Evolutionary conservation across 2,113 vertebrate species (phyloP), one percentile per base, ranked within the genome.

Genomic region (Rutilus rutilus): DNA sequence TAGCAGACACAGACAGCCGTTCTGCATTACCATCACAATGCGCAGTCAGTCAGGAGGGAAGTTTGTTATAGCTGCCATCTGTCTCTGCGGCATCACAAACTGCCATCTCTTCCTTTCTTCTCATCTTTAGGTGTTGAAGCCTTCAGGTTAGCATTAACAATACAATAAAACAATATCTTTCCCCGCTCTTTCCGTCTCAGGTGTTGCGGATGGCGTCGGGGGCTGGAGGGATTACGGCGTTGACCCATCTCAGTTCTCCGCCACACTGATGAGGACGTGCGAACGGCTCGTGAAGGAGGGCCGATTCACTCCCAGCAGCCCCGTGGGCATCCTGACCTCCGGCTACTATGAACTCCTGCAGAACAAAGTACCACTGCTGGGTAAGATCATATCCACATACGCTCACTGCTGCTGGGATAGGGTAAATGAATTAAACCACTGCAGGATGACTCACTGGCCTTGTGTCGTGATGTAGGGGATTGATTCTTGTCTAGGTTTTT

Each of bases 181-280:
- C 23, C 25, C 17, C 15, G 17, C 33, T 23, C 54, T 57, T 21
- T 85, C 17, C 82, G 25, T 88, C 80, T 75, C 87, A 99, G 98
- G 98, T 17, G 98, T 99, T 59, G 98, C 98, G 33, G 98, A 99
- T 91, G 98, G 98, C 0, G 98, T 99, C 0, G 98, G 98, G 23
- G 98, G 98, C 90, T 99, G 98, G 98, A 95, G 98, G 81, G 98
- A 99, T 94, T 99, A 99, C 15, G 98, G 98, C 3, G 98, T 99
- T 2, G 98, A 99, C 90, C 98, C 98, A 0, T 99, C 98, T 86
- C 97, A 99, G 94, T 99, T 99, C 94, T 99, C 98, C 84, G 96
- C 96, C 92, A 99, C 98, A 88, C 94, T 99, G 36, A 99, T 99
- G 97, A 95, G 94, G 90, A 98, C 97, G 0, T 99, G 98, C 57